Conservation (phyloP, 2,797 vertebrate species). For the Sphenopsis melanotis region DNA sequence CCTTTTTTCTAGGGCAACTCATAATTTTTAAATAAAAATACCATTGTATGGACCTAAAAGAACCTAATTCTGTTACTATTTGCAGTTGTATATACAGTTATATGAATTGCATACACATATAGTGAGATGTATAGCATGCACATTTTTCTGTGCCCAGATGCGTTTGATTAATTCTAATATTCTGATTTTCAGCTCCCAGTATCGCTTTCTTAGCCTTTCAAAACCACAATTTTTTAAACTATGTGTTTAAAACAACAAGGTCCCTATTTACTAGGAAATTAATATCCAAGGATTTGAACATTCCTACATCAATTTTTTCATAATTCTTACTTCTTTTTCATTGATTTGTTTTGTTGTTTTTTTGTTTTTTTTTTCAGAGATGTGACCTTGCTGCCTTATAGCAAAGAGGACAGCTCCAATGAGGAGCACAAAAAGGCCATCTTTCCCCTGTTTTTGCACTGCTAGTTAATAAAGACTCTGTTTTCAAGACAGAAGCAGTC, state of each 20-base stretch:
- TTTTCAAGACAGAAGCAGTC: background rate
- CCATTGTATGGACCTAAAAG: background rate
- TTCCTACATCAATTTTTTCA: background rate
- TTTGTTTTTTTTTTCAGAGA: background rate
- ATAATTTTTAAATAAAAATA: background rate
- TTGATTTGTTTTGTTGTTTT: background rate
- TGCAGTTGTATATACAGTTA: background rate
- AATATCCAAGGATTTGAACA: background rate
- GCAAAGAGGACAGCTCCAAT: background rate
- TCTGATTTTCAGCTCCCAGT: background rate
- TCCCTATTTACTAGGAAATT: background rate
- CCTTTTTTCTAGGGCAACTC: background rate
- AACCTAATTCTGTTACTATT: no score
- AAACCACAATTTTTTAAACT: background rate
- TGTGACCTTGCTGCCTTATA: background rate
- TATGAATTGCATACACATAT: background rate
- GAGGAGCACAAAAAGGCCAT: background rate
- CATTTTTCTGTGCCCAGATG: background rate
- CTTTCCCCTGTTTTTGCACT: background rate
- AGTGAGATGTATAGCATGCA: background rate
- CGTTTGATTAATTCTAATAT: background rate
- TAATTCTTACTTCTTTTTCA: background rate
- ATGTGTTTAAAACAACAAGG: background rate
- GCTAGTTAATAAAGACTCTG: background rate
- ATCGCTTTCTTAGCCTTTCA: background rate